Conservation (phyloP, 2,113 vertebrate species). For the Trematomus loennbergii region DNA sequence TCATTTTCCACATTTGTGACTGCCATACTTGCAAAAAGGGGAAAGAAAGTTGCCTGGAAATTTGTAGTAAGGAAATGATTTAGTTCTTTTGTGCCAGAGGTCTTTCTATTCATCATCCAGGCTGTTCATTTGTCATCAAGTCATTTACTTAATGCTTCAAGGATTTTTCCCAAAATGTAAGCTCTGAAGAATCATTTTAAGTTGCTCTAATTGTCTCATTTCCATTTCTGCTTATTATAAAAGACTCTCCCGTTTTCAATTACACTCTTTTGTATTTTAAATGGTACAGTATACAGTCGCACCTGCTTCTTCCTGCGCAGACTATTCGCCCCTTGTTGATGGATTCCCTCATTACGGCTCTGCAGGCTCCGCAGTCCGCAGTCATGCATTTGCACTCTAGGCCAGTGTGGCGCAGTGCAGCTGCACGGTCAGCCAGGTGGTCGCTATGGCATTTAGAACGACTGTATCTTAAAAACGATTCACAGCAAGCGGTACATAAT, state of each 20-base stretch:
- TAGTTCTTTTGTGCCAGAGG: constrained; percentile 55
- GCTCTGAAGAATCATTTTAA: constrained; percentile 40
- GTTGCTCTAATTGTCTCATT: constrained; percentile 29
- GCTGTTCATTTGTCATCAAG: constrained; percentile 59
- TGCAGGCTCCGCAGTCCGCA: constrained; percentile 37
- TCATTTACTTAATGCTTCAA: constrained; percentile 38
- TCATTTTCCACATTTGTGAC: constrained; percentile 63
- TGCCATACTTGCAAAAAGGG: constrained; percentile 27
- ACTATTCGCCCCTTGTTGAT: constrained; percentile 68
- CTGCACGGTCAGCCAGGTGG: constrained; percentile 69
- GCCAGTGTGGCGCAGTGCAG: constrained; percentile 53
- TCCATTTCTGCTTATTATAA: constrained; percentile 1
- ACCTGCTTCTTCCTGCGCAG: constrained; percentile 65
- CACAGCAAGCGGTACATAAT: constrained; percentile 37
- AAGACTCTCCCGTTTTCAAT: constrained; percentile 13
- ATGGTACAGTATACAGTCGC: constrained; percentile 29
- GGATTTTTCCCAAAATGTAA: constrained; percentile 21
- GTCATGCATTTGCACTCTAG: constrained; percentile 55
- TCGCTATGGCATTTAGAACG: constrained; percentile 29
- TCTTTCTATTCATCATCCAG: constrained; percentile 68
- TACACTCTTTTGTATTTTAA: background rate
- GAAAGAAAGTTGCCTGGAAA: constrained; percentile 34
- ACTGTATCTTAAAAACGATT: constrained; percentile 22
- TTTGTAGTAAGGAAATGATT: constrained; percentile 62
- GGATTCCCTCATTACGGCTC: constrained; percentile 72